Evolutionary conservation across 2,888 invertebrate genomes (phyloP), one percentile per base, ranked within the genome.

Genomic region (Lathronympha strigana): DNA sequence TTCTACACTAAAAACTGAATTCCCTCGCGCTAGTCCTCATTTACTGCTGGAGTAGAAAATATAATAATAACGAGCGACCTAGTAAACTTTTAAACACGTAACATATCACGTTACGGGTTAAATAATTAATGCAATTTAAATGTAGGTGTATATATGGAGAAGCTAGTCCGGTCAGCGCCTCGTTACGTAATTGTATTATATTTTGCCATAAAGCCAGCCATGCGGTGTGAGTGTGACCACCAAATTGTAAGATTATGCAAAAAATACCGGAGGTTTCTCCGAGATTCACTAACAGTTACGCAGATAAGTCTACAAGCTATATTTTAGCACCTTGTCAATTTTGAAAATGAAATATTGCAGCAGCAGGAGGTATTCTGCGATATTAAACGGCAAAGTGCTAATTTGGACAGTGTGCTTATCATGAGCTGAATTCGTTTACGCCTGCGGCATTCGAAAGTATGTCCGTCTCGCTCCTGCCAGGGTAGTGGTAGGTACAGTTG

Each of bases 171-270:
- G n/a, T 38, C 28, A 40, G 40, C 67, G 67, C 66, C 60, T 66
- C 31, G 45, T 74, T 71, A 70, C 67, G 58, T 68, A 73, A 78
- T 75, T 72, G 69, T 33, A 58, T 63, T 43, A 33, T 19, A 31
- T 15, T 43, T 43, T 21, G 19, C 4, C 11, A 43, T 19, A 43
- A 11, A 43, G 1, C 19, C 72, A 76, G 1, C 19, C 72, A 76
- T 72, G 68, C 71, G 72, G 71, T 78, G 75, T 77, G 74, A 75
- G 71, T 78, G 75, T 77, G 74, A 75, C 76, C 67, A 67, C 69
- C 74, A 78, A 80, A 81, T 77, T 73, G 74, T 72, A 47, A 75
- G 75, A 79, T 81, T 80, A 81, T 82, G 79, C 78, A 78, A 81
- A 80, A 73, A 67, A 54, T 67, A 68, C 69, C 69, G 58, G 60